Conservation (phyloP, 2,797 vertebrate species). For the Gallinago nigripennis region DNA sequence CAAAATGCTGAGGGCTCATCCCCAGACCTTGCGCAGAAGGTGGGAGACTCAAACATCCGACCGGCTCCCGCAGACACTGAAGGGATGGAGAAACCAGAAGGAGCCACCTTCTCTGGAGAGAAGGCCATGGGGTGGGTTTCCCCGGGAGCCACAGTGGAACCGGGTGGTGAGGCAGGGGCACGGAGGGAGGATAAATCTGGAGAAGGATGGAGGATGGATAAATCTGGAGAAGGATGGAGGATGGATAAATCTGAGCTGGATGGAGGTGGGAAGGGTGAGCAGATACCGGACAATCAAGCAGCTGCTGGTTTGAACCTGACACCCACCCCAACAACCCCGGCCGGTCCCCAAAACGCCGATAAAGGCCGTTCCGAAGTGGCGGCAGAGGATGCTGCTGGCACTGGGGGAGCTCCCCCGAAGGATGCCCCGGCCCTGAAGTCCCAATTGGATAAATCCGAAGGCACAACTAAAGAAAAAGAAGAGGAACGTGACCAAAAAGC, state of each 20-base stretch:
- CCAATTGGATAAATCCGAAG: neutral
- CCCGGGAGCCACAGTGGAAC: neutral
- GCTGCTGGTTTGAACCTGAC: neutral
- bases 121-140: neutral
- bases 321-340: neutral
- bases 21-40: neutral
- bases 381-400: neutral
- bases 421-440: rapidly evolving
- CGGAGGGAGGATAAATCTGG: neutral
- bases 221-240: neutral
- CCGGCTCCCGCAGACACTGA: neutral
- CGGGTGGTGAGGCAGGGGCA: neutral
- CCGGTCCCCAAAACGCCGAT: neutral
- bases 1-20: rapidly evolving
- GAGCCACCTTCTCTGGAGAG: rapidly evolving
- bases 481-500: neutral
- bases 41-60: neutral
- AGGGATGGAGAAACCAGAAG: neutral
- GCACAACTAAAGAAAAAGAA: neutral
- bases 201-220: neutral
- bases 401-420: neutral
- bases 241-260: neutral
- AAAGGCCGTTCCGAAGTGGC: neutral
- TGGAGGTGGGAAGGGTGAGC: neutral
- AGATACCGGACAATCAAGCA: neutral